Conservation (phyloP, 2,113 vertebrate genomes). For the Oostethus manadensis region DNA sequence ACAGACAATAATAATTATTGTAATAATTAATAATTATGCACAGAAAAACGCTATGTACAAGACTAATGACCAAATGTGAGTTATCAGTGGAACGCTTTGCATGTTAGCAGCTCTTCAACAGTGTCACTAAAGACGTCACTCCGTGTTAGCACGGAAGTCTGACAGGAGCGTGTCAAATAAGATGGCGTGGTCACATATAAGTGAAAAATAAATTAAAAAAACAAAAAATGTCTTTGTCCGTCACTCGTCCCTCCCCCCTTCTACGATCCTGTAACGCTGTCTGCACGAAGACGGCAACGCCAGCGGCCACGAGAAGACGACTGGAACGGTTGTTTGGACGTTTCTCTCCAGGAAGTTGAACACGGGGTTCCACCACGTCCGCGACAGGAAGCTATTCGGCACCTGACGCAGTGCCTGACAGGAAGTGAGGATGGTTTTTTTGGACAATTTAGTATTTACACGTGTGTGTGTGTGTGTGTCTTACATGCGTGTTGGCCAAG, state of each 20-base stretch:
- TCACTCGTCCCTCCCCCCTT: slow-evolving; percentile 67
- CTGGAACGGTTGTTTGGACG: slow-evolving; percentile 80
- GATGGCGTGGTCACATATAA: too few species aligned
- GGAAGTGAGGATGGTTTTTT: background rate
- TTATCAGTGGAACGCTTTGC: too few species aligned
- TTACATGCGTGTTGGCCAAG: slow-evolving; percentile 89
- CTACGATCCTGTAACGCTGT: slow-evolving; percentile 86
- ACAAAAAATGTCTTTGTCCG: too few species aligned
- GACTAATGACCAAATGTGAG: too few species aligned
- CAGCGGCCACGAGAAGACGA: slow-evolving; percentile 83
- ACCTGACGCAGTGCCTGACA: slow-evolving; percentile 79
- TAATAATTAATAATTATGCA: too few species aligned
- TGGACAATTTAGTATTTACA: background rate
- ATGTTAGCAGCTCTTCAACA: too few species aligned
- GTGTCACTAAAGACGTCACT: too few species aligned
- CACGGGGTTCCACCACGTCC: slow-evolving; percentile 87
- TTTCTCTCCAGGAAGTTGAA: slow-evolving; percentile 93
- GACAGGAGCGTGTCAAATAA: too few species aligned
- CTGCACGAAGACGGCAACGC: slow-evolving; percentile 81
- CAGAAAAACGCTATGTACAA: too few species aligned
- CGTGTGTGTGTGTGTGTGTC: slow-evolving; percentile 12
- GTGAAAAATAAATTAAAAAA: too few species aligned
- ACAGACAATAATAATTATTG: too few species aligned
- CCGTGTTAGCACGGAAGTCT: too few species aligned
- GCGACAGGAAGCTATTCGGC: slow-evolving; percentile 82